These are phyloP conservation scores for Trialeurodes vaporariorum DNA, from an alignment of 1,140 invertebrate species.

Conservation along the genomic window DNA sequence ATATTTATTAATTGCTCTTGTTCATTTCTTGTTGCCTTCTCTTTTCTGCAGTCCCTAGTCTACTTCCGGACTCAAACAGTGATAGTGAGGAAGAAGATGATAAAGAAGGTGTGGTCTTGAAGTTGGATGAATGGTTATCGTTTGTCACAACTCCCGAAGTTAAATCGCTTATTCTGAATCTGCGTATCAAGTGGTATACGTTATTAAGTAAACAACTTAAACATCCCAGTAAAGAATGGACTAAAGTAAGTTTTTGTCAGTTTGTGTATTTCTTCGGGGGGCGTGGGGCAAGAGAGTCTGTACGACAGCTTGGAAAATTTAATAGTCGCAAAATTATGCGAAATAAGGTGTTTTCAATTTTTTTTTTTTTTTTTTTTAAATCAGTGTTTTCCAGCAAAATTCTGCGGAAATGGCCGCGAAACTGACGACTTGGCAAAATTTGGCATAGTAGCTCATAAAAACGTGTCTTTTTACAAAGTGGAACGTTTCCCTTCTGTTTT, in stretches of 20 bases:
- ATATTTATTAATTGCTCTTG: slow-evolving; percentile 1
- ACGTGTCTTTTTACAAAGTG: too few species aligned
- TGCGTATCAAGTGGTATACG: slow-evolving; percentile 67
- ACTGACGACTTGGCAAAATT: too few species aligned
- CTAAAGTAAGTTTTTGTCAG: slow-evolving; percentile 27
- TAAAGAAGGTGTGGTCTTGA: slow-evolving; percentile 45
- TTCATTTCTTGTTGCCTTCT: slow-evolving; percentile 9
- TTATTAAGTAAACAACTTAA: slow-evolving; percentile 59
- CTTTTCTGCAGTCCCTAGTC: slow-evolving; percentile 2
- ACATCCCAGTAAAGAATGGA: slow-evolving; percentile 49
- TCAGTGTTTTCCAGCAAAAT: too few species aligned
- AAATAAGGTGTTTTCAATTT: too few species aligned
- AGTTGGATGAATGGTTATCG: slow-evolving; percentile 69
- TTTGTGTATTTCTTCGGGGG: too few species aligned
- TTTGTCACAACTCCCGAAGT: slow-evolving; percentile 55
- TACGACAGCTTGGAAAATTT: too few species aligned
- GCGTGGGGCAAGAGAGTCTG: too few species aligned
- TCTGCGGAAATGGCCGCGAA: too few species aligned
- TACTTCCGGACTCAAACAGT: slow-evolving; percentile 26
- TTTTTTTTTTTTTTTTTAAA: too few species aligned
- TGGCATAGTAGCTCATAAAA: too few species aligned
- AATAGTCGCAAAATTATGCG: too few species aligned
- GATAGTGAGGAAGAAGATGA: slow-evolving; percentile 50
- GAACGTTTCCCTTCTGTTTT: too few species aligned
- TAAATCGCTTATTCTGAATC: slow-evolving; percentile 50